Evolutionary conservation across 1,140 invertebrate genomes (phyloP).

Genomic region (Cydia amplana): DNA sequence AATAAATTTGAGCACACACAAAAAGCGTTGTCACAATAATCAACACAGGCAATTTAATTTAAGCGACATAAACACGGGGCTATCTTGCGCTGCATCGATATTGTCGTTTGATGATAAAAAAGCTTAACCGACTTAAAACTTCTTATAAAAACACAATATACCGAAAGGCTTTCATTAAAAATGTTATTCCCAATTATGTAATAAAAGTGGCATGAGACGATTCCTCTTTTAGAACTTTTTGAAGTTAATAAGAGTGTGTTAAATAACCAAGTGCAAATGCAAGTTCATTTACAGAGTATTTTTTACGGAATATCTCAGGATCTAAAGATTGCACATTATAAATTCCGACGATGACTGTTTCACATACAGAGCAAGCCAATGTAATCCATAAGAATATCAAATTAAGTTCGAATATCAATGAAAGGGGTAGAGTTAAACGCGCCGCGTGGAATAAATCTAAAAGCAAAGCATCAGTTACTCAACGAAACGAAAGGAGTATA

Average conservation of each 20-base stretch:
- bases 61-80: constrained; percentile 71
- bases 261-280: constrained; percentile 77
- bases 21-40: constrained; percentile 71
- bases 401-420: constrained; percentile 32
- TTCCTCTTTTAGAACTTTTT: not conserved
- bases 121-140: not conserved
- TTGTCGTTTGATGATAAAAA: not conserved
- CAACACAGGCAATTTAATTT: constrained; percentile 74
- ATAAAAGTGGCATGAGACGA: not conserved
- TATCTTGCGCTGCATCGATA: constrained; percentile 73
- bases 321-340: constrained; percentile 58
- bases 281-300: constrained; percentile 70
- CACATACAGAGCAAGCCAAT: constrained; percentile 46
- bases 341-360: constrained; percentile 55
- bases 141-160: not conserved
- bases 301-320: constrained; percentile 66
- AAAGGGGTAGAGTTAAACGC: constrained; percentile 24
- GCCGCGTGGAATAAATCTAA: not conserved
- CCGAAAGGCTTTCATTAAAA: no score
- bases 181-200: not conserved
- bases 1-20: constrained; percentile 62
- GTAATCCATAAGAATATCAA: constrained; percentile 47
- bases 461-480: not conserved
- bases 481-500: not conserved
- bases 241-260: constrained; percentile 42